A percentile compares a stretch with the other conserved stretches of the same genome.
phyloP scores from a whole-genome alignment of 2,888 invertebrate species.

The Nematopogon swammerdamellus region DNA sequence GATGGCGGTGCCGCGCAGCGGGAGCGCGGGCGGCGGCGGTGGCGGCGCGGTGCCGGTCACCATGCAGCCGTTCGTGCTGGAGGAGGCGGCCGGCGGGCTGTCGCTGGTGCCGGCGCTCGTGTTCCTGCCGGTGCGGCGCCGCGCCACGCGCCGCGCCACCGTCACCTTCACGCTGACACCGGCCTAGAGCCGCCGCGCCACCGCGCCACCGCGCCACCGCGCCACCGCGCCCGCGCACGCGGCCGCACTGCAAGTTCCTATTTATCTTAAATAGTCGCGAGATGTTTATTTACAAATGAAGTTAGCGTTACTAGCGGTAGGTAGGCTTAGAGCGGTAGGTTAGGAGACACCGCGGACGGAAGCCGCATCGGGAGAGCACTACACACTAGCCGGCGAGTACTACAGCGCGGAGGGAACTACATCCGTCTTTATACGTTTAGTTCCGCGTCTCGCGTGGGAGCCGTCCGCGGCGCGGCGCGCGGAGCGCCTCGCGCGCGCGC shows the following conservation, averaged over 20 bases:
- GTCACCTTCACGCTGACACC: conserved; percentile 93
- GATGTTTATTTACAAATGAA: conserved; percentile 4
- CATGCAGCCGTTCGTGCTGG: conserved; percentile 91
- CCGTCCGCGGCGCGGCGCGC: conserved; percentile 23
- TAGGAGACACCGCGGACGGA: background rate
- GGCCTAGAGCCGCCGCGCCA: conserved; percentile 57
- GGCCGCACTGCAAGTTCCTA: conserved; percentile 15
- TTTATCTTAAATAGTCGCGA: conserved; percentile 10
- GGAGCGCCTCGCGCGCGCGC: conserved; percentile 33
- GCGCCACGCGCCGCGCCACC: conserved; percentile 81
- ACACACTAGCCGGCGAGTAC: conserved; percentile 5
- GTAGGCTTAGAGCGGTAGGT: background rate
- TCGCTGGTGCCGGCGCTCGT: conserved; percentile 89
- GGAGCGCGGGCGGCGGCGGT: conserved; percentile 34
- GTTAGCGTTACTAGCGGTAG: background rate
- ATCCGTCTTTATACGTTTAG: conserved; percentile 4
- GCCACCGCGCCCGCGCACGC: conserved; percentile 5
- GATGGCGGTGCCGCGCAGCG: conserved; percentile 51
- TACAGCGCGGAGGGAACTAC: conserved; percentile 5
- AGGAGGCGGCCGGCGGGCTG: conserved; percentile 60
- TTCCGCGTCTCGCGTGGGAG: conserved; percentile 8
- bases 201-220: conserved; percentile 4
- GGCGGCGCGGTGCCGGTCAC: conserved; percentile 62
- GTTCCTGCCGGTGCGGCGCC: conserved; percentile 89
- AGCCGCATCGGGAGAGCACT: background rate